phyloP scores from a whole-genome alignment of 2,113 vertebrate species.

The Phyllopteryx taeniolatus region DNA sequence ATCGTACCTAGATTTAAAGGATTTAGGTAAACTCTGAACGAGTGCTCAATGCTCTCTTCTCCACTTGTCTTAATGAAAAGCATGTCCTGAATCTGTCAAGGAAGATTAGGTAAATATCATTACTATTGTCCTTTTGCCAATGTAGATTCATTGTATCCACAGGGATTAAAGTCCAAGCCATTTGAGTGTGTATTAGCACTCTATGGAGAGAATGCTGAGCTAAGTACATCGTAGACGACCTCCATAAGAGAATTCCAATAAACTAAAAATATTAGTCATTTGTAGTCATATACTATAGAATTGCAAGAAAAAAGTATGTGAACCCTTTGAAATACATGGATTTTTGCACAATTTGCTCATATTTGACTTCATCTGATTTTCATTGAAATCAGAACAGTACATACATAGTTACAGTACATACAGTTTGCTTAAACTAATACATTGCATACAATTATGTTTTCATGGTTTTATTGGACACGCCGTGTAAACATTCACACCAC shows the following conservation, averaged over 20 bases:
- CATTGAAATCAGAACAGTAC: background rate
- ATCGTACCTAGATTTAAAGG: slow-evolving; percentile 81
- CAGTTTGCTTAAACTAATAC: background rate
- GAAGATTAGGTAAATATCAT: slow-evolving; percentile 92
- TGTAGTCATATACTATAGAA: background rate
- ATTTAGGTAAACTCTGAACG: slow-evolving; percentile 86
- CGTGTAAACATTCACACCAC: background rate
- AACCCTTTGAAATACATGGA: background rate
- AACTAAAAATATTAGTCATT: background rate
- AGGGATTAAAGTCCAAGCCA: slow-evolving; percentile 67
- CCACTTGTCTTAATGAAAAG: slow-evolving; percentile 90
- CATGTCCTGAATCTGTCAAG: slow-evolving; percentile 92
- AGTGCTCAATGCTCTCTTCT: slow-evolving; percentile 88
- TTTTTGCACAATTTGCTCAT: background rate
- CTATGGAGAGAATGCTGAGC: slow-evolving; percentile 32
- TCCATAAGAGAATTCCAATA: background rate
- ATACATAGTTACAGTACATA: background rate
- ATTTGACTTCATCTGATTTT: background rate
- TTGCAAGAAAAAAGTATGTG: background rate
- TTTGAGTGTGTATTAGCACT: slow-evolving; percentile 61
- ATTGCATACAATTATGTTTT: background rate
- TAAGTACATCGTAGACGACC: background rate
- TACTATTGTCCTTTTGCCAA: slow-evolving; percentile 86
- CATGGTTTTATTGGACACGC: background rate
- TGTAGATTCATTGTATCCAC: slow-evolving; percentile 78